Evolutionary conservation across 2,797 vertebrate species (phyloP), one percentile per base, ranked within the genome.

Genomic region (Geotrypetes seraphini): DNA sequence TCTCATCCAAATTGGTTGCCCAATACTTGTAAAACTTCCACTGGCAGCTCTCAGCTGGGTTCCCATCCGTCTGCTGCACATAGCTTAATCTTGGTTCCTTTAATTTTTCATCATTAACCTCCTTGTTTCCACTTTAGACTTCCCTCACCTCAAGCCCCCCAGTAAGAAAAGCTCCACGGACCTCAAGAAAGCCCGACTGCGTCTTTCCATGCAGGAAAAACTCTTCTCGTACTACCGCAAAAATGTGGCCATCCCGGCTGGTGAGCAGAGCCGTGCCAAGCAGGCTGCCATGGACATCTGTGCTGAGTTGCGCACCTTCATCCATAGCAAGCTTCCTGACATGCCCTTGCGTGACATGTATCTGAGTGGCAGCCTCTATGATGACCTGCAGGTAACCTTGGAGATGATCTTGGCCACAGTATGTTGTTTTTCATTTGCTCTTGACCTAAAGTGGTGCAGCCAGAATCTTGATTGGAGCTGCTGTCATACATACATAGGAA

Each of bases 271-370:
- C 3, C 46, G 56, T 24, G 96, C 95, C 44, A 83, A 92, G 53
- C 88, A 90, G 31, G 92, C 94, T 1, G 95, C 95, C 0, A 74
- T 99, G 67, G 94, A 99, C 53, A 96, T 99, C 66, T 98, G 96
- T 8, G 78, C 91, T 0, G 95, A 99, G 63, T 88, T 99, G 35
- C 67, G 92, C 36, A 75, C 90, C 43, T 98, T 97, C 55, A 86
- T 99, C 21, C 89, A 87, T 2, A 84, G 86, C 69, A 97, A 96
- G 59, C 67, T 97, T 54, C 93, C 96, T 0, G 93, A 99, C 76
- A 97, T 98, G 93, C 93, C 93, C 1, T 84, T 99, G 33, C 78
- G 90, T 47, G 95, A 99, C 63, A 97, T 97, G 92, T 97, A 96
- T 76, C 84, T 98, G 25, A 97, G 95, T 1, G 95, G 96, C 35